phyloP scores from a whole-genome alignment of 1,140 invertebrate genomes.

The Drosophila pseudoobscura region DNA sequence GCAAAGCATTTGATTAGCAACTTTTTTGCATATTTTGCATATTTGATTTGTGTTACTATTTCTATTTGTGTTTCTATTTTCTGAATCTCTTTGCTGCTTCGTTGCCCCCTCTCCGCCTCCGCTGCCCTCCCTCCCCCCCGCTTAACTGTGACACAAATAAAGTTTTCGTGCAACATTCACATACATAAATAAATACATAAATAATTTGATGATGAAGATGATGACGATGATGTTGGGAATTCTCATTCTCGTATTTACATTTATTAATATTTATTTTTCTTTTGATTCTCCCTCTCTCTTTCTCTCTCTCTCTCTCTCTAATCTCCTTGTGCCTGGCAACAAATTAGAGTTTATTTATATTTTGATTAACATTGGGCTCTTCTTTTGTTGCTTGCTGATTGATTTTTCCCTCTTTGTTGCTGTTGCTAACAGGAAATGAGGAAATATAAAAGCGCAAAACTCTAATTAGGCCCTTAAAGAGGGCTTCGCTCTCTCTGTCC shows the following conservation, averaged over 20 bases:
- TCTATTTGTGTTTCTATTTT: constrained; percentile 24
- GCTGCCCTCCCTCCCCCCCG: too few relatives aligned
- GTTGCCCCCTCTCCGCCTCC: too few relatives aligned
- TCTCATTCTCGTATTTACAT: constrained; percentile 27
- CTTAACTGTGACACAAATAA: constrained; percentile 4
- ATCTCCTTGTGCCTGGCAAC: not conserved
- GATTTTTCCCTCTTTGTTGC: constrained; percentile 24
- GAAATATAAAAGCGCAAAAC: constrained; percentile 57
- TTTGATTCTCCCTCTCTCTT: constrained; percentile 7
- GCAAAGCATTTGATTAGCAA: constrained; percentile 18
- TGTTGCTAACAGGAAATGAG: constrained; percentile 59
- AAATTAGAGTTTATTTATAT: constrained; percentile 25
- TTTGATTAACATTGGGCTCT: constrained; percentile 42
- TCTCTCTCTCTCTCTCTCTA: not conserved
- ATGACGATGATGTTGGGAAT: constrained; percentile 3
- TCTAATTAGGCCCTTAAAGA: constrained; percentile 64
- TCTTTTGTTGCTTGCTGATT: constrained; percentile 11
- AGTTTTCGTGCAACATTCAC: constrained; percentile 10
- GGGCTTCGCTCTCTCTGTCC: not conserved
- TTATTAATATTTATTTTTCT: constrained; percentile 57
- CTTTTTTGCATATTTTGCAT: constrained; percentile 59
- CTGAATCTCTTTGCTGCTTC: too few relatives aligned
- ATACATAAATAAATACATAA: constrained; percentile 46
- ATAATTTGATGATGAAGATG: constrained; percentile 32
- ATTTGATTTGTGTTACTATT: constrained; percentile 52